phyloP scores from a whole-genome alignment of 2,113 vertebrate species.

The Eulemur macaco region DNA sequence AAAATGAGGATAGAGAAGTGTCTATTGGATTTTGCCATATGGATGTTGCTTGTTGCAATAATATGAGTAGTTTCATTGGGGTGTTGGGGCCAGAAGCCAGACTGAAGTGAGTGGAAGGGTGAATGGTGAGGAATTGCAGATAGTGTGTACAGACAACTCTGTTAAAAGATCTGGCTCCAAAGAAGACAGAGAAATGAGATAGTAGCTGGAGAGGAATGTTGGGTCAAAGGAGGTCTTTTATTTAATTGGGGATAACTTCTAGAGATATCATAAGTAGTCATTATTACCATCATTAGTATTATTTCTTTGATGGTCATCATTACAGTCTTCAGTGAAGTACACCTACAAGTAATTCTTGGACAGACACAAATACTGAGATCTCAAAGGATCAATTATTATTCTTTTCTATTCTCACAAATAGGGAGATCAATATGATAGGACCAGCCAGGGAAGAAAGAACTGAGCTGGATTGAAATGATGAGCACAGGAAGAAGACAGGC shows the following conservation, averaged over 20 bases:
- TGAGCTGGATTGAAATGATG: constrained; percentile 33
- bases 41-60: constrained; percentile 11
- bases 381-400: constrained; percentile 23
- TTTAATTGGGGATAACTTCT: constrained; percentile 25
- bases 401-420: constrained; percentile 26
- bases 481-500: neutral
- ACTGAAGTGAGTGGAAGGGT: neutral
- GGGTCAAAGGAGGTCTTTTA: constrained; percentile 22
- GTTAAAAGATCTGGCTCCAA: constrained; percentile 51
- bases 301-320: constrained; percentile 37
- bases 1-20: neutral
- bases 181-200: constrained; percentile 32
- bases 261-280: constrained; percentile 20
- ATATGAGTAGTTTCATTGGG: constrained; percentile 17
- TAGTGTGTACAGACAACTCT: neutral
- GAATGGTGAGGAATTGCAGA: neutral
- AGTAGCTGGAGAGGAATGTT: neutral
- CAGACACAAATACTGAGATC: constrained; percentile 18
- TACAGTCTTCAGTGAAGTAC: constrained; percentile 48
- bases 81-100: neutral
- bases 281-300: neutral
- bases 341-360: constrained; percentile 2
- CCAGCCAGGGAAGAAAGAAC: neutral
- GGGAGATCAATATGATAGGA: neutral
- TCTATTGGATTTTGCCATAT: constrained; percentile 16